These are phyloP conservation scores for Pelodytes ibericus DNA, from an alignment of 2,797 vertebrate genomes.

Conservation along the genomic window DNA sequence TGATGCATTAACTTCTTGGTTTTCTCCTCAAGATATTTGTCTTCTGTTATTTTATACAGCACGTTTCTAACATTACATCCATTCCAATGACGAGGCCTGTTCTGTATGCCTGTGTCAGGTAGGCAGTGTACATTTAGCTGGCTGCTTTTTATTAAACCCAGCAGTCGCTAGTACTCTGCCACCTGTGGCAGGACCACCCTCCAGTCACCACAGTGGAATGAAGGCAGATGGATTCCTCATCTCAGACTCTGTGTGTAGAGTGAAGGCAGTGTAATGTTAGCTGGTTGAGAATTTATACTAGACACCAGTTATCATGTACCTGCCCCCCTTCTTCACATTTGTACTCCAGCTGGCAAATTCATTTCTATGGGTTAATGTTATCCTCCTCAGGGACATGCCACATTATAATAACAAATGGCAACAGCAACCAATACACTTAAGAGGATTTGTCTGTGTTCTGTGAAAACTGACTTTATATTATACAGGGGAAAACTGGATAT, in stretches of 20 bases:
- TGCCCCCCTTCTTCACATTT: slow-evolving; percentile 76
- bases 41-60: too few species aligned
- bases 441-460: neutral
- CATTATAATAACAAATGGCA: too few species aligned
- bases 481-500: too few species aligned
- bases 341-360: too few species aligned
- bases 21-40: too few species aligned
- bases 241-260: slow-evolving; percentile 68
- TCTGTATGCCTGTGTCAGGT: slow-evolving; percentile 56
- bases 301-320: slow-evolving; percentile 80
- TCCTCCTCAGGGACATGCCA: too few species aligned
- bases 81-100: slow-evolving; percentile 13
- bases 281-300: slow-evolving; percentile 72
- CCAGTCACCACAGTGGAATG: neutral
- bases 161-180: slow-evolving; percentile 67
- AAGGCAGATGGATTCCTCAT: neutral
- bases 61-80: too few species aligned
- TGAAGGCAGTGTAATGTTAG: slow-evolving; percentile 91
- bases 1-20: too few species aligned
- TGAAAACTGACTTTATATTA: neutral
- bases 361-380: too few species aligned
- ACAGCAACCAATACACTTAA: too few species aligned
- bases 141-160: slow-evolving; percentile 61
- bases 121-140: slow-evolving; percentile 72
- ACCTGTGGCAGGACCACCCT: slow-evolving; percentile 59